Conservation (phyloP, 2,888 invertebrate species). For the Leucoptera coffeella region DNA sequence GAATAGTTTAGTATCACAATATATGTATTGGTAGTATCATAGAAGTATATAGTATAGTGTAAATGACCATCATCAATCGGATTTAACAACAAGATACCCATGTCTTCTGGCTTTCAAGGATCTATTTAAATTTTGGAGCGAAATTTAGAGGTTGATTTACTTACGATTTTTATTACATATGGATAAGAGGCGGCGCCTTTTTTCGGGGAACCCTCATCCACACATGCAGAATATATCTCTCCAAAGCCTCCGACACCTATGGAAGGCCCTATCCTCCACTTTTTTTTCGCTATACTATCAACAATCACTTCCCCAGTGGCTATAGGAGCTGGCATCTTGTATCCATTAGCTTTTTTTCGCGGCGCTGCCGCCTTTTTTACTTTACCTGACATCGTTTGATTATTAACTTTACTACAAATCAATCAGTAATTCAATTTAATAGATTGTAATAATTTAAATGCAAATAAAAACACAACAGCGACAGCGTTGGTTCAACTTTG, state of each 20-base stretch:
- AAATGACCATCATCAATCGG: neutral
- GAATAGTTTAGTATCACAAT: no score
- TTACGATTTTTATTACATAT: constrained; percentile 75
- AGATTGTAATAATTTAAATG: no score
- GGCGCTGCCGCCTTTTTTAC: constrained; percentile 29
- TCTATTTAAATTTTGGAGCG: no score
- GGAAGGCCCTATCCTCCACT: constrained; percentile 81
- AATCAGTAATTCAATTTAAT: no score
- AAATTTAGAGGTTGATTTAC: constrained; percentile 16
- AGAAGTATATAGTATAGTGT: neutral
- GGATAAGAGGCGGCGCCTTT: constrained; percentile 51
- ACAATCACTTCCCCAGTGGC: constrained; percentile 69
- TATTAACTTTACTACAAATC: no score
- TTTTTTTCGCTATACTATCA: constrained; percentile 64
- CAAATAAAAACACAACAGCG: no score
- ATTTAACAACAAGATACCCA: neutral
- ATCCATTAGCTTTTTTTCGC: constrained; percentile 31
- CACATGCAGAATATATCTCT: constrained; percentile 82
- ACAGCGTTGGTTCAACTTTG: no score
- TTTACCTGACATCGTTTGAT: constrained; percentile 20
- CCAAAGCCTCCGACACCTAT: constrained; percentile 93
- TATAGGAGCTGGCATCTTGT: constrained; percentile 64
- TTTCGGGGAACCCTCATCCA: constrained; percentile 43
- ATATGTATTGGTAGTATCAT: neutral
- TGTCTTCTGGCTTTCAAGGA: no score